Evolutionary conservation across 2,113 vertebrate species (phyloP), one percentile per base, ranked within the genome.

Genomic region (Mirza zaza): DNA sequence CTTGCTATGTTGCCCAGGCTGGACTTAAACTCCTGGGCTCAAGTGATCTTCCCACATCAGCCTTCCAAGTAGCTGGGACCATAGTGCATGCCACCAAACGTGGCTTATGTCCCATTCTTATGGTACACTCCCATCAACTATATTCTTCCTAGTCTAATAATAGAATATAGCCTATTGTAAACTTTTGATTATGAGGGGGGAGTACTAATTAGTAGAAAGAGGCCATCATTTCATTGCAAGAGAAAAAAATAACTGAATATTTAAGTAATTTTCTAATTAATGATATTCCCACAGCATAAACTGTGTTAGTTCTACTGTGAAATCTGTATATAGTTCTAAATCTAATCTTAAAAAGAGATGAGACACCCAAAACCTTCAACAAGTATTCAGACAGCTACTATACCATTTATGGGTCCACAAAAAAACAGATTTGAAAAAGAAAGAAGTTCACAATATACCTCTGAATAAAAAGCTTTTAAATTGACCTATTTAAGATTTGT

Each of bases 221-320:
- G 14, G 23, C 32, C 27, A 27, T 29, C n/a, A 73, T 87, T 77
- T 96, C n/a, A 87, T 7, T 27, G 18, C 25, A 57, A 95, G 27
- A 61, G 34, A 18, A 27, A 82, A 82, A 84, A 94, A 79, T 59
- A 76, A 23, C 3, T 34, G 45, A 15, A 9, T 65, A 75, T 65
- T 95, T 42, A 97, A 90, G 52, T 86, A 65, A 89, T 68, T 71
- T 23, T 65, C 39, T 86, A 55, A 73, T 25, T 82, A 67, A 10
- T 11, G 65, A 6, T 65, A 55, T 63, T 84, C 29, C 48, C 48
- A 36, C 32, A 21, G 27, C 61, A 63, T 20, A 45, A 27, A 39
- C 75, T 68, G 50, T 68, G 79, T 55, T 57, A 45, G 11, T 59
- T 68, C 39, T 45, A 61, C 36, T 65, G 3, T 93, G 36, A 97